Conservation (phyloP, 2,888 invertebrate species). For the Rhamphomyia laevipes region DNA sequence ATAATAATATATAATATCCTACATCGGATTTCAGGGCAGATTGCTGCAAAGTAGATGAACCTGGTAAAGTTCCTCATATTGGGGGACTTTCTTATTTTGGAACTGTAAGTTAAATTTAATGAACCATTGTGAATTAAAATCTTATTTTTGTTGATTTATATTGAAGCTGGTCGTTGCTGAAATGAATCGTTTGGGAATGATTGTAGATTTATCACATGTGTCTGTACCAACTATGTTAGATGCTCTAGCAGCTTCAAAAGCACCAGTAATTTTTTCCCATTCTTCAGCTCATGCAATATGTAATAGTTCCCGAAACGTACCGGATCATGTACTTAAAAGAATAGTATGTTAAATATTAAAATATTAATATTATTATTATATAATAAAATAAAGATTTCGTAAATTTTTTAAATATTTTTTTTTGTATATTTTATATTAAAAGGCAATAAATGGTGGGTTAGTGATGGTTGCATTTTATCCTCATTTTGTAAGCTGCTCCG, state of each 20-base stretch:
- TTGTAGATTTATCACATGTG: conserved; percentile 75
- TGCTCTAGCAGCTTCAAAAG: conserved; percentile 59
- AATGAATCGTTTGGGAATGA: conserved; percentile 83
- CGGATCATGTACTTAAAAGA: conserved; percentile 60
- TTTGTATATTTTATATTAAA: conserved; percentile 15
- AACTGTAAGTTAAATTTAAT: conserved; percentile 39
- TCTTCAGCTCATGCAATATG: conserved; percentile 72
- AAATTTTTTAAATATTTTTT: too few species aligned
- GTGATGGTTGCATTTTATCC: conserved; percentile 56
- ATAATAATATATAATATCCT: conserved; percentile 1
- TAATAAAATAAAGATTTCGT: neutral
- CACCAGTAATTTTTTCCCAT: conserved; percentile 78
- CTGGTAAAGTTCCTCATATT: conserved; percentile 46
- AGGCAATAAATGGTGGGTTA: conserved; percentile 50
- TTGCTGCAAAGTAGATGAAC: conserved; percentile 51
- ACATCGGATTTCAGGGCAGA: conserved; percentile 49
- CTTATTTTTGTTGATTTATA: conserved; percentile 1
- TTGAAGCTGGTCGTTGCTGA: conserved; percentile 63
- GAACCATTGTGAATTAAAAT: neutral
- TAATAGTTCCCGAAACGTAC: conserved; percentile 70
- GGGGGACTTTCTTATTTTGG: conserved; percentile 51
- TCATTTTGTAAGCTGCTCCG: conserved; percentile 46
- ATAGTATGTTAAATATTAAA: conserved; percentile 41
- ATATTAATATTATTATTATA: neutral
- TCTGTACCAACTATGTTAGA: conserved; percentile 70